phyloP scores from a whole-genome alignment of 23 tunicate species.

The Phallusia fumigata region DNA sequence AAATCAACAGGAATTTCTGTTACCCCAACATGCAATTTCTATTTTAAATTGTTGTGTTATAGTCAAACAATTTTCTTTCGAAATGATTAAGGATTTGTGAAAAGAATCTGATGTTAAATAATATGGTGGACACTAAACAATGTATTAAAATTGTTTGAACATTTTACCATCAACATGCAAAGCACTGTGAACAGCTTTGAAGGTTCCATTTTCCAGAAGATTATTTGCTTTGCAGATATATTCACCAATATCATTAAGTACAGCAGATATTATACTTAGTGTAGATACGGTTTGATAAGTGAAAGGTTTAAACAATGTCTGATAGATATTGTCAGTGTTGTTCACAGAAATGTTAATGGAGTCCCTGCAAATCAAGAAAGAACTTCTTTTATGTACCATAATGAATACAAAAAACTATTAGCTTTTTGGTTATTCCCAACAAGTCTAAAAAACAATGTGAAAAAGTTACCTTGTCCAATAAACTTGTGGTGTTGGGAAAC shows the following conservation, averaged over 20 bases:
- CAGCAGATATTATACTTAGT: not conserved
- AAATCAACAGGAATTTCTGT: no score
- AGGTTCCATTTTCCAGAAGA: not conserved
- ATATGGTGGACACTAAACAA: no score
- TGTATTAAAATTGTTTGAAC: no score
- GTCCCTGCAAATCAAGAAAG: not conserved
- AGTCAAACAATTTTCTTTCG: no score
- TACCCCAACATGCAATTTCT: no score
- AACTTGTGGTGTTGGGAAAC: not conserved
- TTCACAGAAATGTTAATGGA: no score
- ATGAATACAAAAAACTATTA: no score
- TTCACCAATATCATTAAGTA: not conserved
- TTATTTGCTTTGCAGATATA: not conserved
- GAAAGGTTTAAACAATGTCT: not conserved
- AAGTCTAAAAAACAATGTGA: not conserved
- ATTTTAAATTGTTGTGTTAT: no score
- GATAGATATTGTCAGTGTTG: not conserved
- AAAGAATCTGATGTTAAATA: no score
- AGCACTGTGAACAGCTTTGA: not conserved
- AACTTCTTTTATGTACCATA: not conserved
- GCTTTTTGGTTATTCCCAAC: no score
- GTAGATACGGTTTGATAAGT: not conserved
- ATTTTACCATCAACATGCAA: slow-evolving; percentile 2
- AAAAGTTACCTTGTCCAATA: not conserved
- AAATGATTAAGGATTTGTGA: no score